Evolutionary conservation across 2,797 vertebrate species (phyloP).

Genomic region (Threskiornis aethiopicus): DNA sequence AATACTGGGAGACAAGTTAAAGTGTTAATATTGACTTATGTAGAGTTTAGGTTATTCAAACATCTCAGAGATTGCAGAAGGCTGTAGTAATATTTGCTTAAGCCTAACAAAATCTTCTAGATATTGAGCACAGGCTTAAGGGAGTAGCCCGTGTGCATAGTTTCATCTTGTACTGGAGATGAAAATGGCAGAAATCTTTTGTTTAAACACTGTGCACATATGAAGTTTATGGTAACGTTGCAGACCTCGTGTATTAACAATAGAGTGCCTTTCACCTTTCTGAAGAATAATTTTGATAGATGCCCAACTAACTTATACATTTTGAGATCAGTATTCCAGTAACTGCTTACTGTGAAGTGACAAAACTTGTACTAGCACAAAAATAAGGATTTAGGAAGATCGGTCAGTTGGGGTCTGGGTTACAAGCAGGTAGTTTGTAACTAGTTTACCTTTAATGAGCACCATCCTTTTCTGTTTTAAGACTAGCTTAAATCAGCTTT

Average conservation of each 20-base stretch:
- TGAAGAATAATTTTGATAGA: not conserved
- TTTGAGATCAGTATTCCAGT: not conserved
- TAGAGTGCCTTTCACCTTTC: not conserved
- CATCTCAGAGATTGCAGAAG: not conserved
- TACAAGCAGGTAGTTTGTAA: not conserved
- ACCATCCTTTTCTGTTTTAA: not conserved
- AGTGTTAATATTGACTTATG: conserved; percentile 34
- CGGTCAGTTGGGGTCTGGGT: not conserved
- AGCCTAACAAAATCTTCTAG: not conserved
- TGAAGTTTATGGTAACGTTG: not conserved
- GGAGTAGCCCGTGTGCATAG: not conserved
- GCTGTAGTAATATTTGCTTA: conserved; percentile 28
- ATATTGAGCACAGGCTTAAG: conserved; percentile 3
- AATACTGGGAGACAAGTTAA: not conserved
- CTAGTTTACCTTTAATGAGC: not conserved
- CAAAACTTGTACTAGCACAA: not conserved
- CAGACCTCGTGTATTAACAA: accelerated
- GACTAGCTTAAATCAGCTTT: not conserved
- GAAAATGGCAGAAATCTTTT: not conserved
- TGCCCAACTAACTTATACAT: not conserved
- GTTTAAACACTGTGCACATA: not conserved
- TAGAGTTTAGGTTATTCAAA: conserved; percentile 16
- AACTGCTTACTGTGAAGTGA: not conserved
- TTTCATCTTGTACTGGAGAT: not conserved
- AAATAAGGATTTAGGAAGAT: not conserved